These are phyloP conservation scores for Bellardia bayeri DNA, from an alignment of 2,888 invertebrate species.

Conservation along the genomic window DNA sequence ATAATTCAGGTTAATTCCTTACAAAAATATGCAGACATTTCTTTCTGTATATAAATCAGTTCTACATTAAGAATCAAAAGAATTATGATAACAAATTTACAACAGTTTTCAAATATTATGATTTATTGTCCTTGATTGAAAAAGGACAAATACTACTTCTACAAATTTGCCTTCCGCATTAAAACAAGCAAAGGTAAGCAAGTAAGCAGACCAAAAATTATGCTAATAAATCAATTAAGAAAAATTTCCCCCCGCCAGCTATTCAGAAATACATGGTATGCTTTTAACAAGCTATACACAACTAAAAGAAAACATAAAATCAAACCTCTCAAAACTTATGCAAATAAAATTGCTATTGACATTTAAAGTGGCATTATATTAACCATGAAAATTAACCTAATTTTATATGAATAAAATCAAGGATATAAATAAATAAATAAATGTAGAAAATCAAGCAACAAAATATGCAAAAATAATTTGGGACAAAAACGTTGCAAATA, in stretches of 20 bases:
- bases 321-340: slow-evolving; percentile 38
- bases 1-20: too few relatives aligned
- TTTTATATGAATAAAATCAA: slow-evolving; percentile 63
- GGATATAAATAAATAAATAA: slow-evolving; percentile 45
- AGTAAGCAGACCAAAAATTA: not conserved
- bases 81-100: too few relatives aligned
- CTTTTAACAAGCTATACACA: not conserved
- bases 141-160: not conserved
- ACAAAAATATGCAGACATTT: too few relatives aligned
- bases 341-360: slow-evolving; percentile 64
- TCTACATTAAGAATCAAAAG: too few relatives aligned
- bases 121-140: not conserved
- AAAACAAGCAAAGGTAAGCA: not conserved
- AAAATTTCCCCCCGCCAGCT: not conserved
- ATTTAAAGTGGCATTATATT: slow-evolving; percentile 65
- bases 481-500: slow-evolving; percentile 37
- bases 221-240: slow-evolving; percentile 15
- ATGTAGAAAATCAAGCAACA: not conserved
- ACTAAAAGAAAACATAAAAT: not conserved
- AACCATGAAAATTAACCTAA: slow-evolving; percentile 69
- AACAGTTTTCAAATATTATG: too few relatives aligned
- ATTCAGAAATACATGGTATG: not conserved
- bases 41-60: too few relatives aligned
- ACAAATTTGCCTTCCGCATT: not conserved
- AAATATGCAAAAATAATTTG: slow-evolving; percentile 66